Evolutionary conservation across 1,140 invertebrate genomes (phyloP).

Genomic region (Radopholus similis): DNA sequence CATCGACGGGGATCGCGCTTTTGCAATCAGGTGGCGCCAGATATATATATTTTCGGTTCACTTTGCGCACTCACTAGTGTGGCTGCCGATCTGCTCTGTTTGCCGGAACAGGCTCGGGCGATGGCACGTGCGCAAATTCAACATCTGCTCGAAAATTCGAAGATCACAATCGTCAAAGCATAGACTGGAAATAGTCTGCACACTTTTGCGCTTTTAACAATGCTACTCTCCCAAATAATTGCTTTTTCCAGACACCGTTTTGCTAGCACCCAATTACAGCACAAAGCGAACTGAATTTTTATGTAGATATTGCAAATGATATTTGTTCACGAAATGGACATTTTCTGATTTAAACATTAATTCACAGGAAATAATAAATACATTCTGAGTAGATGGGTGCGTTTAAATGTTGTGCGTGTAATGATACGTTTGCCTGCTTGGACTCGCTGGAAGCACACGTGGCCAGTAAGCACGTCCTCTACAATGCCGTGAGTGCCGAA

Average conservation of each 20-base stretch:
- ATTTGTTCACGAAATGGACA: no score
- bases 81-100: slow-evolving; percentile 21
- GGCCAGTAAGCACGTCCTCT: slow-evolving; percentile 18
- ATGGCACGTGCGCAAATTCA: slow-evolving; percentile 35
- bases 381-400: no score
- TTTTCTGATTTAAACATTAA: no score
- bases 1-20: slow-evolving; percentile 30
- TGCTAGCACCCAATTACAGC: no score
- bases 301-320: no score
- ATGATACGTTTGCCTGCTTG: not conserved
- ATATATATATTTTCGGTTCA: not conserved
- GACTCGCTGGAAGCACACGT: slow-evolving; percentile 24
- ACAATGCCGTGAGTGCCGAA: slow-evolving; percentile 2
- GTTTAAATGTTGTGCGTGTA: slow-evolving; percentile 14
- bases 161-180: slow-evolving; percentile 34
- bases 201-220: no score
- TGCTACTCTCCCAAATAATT: no score
- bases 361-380: no score
- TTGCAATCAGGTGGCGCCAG: slow-evolving; percentile 14
- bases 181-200: slow-evolving; percentile 1
- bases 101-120: slow-evolving; percentile 29
- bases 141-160: slow-evolving; percentile 30
- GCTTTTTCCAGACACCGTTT: no score
- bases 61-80: no score
- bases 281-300: no score